phyloP scores from a whole-genome alignment of 2,113 vertebrate genomes.

The Vimba vimba region DNA sequence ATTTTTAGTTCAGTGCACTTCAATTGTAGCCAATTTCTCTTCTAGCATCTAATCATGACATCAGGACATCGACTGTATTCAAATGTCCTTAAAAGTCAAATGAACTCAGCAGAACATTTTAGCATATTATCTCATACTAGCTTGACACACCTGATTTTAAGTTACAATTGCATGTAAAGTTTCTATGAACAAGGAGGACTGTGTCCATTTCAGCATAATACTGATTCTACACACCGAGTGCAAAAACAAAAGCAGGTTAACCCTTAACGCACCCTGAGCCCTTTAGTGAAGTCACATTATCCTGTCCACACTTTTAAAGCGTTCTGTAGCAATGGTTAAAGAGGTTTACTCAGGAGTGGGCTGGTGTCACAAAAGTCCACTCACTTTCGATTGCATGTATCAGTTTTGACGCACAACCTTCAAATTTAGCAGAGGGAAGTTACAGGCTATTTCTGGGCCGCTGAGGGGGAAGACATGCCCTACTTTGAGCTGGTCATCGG shows the following conservation, averaged over 20 bases:
- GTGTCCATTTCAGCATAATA: no score
- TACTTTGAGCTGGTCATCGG: background rate
- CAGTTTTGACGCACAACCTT: constrained; percentile 56
- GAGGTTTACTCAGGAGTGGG: background rate
- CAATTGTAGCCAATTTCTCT: background rate
- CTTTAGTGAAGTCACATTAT: background rate
- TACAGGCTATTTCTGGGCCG: constrained; percentile 49
- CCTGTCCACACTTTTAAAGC: background rate
- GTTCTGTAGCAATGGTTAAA: background rate
- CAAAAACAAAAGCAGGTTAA: no score
- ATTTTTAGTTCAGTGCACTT: no score
- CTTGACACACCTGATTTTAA: no score
- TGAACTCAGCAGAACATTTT: background rate
- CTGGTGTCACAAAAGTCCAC: constrained; percentile 11
- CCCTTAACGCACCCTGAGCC: background rate
- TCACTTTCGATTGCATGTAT: constrained; percentile 52
- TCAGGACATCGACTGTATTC: background rate
- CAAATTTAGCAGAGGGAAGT: constrained; percentile 52
- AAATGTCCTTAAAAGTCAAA: background rate
- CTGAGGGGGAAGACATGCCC: constrained; percentile 30
- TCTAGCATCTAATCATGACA: background rate
- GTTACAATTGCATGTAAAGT: no score
- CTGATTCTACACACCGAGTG: no score
- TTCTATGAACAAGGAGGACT: no score
- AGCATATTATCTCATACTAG: no score